Conservation (phyloP, 2,888 invertebrate genomes). For the Melangyna quadrimaculata region DNA sequence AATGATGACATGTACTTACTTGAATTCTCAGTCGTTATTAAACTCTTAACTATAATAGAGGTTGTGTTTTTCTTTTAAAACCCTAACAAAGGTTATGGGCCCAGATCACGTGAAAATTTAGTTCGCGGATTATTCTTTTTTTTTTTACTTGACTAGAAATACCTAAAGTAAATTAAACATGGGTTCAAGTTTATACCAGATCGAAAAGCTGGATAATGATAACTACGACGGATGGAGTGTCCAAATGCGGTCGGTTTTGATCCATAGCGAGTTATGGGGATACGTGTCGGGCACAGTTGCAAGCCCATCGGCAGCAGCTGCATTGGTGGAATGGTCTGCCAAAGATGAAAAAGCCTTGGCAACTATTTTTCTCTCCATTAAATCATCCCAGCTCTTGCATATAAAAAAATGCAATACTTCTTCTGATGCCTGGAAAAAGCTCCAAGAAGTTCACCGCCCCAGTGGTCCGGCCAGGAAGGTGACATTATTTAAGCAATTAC, state of each 20-base stretch:
- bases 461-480: slow-evolving; percentile 54
- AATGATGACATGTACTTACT: too few species aligned
- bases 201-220: slow-evolving; percentile 29
- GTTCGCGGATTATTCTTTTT: background rate
- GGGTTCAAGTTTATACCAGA: slow-evolving; percentile 19
- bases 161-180: background rate
- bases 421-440: slow-evolving; percentile 39
- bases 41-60: too few species aligned
- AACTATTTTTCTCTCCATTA: slow-evolving; percentile 47
- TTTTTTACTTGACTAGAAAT: background rate
- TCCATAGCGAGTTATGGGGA: slow-evolving; percentile 8
- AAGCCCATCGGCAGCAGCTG: background rate
- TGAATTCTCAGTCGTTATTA: too few species aligned
- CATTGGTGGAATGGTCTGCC: background rate
- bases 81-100: too few species aligned
- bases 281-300: background rate
- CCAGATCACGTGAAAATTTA: too few species aligned
- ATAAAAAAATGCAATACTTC: slow-evolving; percentile 44
- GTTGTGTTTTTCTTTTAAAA: too few species aligned
- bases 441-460: slow-evolving; percentile 45
- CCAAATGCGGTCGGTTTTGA: slow-evolving; percentile 3
- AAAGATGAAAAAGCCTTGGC: slow-evolving; percentile 63
- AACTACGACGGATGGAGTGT: slow-evolving; percentile 13
- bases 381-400: slow-evolving; percentile 48
- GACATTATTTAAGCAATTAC: slow-evolving; percentile 39